Evolutionary conservation across 2,113 vertebrate species (phyloP), one percentile per base, ranked within the genome.

Genomic region (Scopus umbretta): DNA sequence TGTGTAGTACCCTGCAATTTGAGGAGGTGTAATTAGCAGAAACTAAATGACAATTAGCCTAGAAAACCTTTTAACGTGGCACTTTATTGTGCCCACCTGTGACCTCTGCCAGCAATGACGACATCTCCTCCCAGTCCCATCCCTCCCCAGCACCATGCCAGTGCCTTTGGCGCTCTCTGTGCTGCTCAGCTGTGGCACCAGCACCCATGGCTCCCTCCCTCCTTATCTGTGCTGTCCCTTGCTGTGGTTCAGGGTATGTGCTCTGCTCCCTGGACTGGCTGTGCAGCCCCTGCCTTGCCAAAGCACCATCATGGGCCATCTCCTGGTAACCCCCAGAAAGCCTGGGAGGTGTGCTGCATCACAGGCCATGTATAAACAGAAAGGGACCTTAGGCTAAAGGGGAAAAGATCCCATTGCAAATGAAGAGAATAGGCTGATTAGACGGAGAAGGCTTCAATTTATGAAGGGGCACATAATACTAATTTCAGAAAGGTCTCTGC

Each of bases 291-390:
- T 2, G 2, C 30, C 62, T 76, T 53, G 38, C 43, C 62, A 26
- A 16, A 36, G 3, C 22, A 4, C 40, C 13, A 6, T 17, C 38
- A 10, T 0, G 1, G 7, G 5, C 34, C 15, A n/a, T 5, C 36
- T 13, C n/a, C 30, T 26, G 30, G 2, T 25, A 40, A 29, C 9
- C 15, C 29, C 22, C 16, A 30, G 38, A 66, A 70, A 88, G 50
- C 21, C 27, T 16, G 2, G 10, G 43, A 90, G 16, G 7, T 3
- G 1, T 10, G 6, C 25, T 80, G 11, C 22, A 40, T 72, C 34
- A 19, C n/a, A 52, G 0, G 2, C 3, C 0, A 0, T 27, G 15
- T 49, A 86, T 86, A 81, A 90, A 68, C 15, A 30, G 40, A n/a
- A 49, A 71, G 9, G 6, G 13, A 56, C 26, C 5, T 5, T 8